Base-by-base conservation (phyloP, 2,888 invertebrate genomes). In the Parnassius orleans region DNA sequence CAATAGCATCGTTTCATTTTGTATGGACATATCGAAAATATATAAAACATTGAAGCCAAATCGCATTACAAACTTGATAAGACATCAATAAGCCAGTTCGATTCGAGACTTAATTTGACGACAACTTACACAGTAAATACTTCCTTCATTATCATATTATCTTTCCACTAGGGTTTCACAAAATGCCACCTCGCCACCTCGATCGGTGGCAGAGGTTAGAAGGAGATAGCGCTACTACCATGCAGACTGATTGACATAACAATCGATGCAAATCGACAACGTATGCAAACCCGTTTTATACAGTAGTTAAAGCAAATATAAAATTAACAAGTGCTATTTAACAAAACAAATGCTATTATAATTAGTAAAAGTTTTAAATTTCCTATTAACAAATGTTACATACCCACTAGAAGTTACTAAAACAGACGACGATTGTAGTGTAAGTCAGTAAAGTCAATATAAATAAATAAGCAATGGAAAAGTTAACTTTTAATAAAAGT, bases 101-200 rank as follows among this genome's bases (percentile, higher is more conserved):
- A 43, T 43, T 51, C 15, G 67, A 60, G 70, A 68, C 70, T 71
- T 72, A 71, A 77, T 76, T 73, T 73, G 74, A 73, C 50, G 57
- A 57, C 51, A 50, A 57, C 51, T 57, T 51, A 51, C 50, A 41
- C 51, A 19, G 65, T 69, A 70, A 75, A 71, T 69, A 65, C 67
- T 63, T 67, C 76, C 74, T 75, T 76, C 77, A 73, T 73, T 71
- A 79, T 77, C 77, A 74, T 65, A 74, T 76, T 76, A 73, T 57
- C 57, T 51, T 19, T 57, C 51, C 47, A 46, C 0, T 24, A 7
- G 33, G 14, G 57, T 15, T 48, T n/a, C 24, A 46, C 12, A 19
- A 19, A 5, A 42, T 11, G n/a, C 50, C 42, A 43, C 51, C 42
- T 15, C 46, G n/a, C 42, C 42, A 43, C 51, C 42, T 15, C 46